Conservation (phyloP, 2,888 invertebrate species). For the Ernsta delagoae region DNA sequence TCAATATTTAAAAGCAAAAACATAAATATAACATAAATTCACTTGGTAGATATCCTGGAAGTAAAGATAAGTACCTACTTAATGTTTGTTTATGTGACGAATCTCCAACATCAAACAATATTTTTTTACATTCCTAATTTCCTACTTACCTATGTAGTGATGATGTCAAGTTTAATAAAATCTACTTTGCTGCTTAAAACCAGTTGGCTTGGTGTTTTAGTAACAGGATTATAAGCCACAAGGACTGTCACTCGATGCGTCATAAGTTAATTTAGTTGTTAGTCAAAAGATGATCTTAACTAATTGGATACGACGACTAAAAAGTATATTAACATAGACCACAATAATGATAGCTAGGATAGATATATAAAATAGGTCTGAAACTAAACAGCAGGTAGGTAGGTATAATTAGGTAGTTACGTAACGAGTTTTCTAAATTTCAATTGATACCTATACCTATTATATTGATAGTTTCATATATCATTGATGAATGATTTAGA, state of each 20-base stretch:
- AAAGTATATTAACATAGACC: background rate
- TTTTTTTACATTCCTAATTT: too few relatives aligned
- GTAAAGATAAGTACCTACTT: too few relatives aligned
- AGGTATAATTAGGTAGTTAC: background rate
- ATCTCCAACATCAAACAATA: too few relatives aligned
- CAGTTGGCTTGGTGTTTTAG: background rate
- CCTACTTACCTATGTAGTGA: background rate
- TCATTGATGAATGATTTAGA: conserved; percentile 29
- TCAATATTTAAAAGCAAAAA: too few relatives aligned
- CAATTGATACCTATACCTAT: conserved; percentile 12
- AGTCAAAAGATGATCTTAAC: background rate
- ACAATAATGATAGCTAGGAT: background rate
- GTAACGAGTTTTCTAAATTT: conserved; percentile 16
- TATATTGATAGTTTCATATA: conserved; percentile 12
- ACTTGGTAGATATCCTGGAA: too few relatives aligned
- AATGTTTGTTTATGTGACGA: too few relatives aligned
- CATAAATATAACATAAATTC: too few relatives aligned
- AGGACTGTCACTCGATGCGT: conserved; percentile 7
- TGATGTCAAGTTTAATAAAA: conserved; percentile 6
- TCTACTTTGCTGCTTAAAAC: background rate
- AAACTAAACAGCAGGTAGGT: too few relatives aligned
- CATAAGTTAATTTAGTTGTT: conserved; percentile 6
- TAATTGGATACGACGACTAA: background rate
- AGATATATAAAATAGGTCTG: too few relatives aligned
- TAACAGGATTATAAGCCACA: conserved; percentile 7